Evolutionary conservation across 30 jellyfish, hydroid and myxozoan genomes (phyloP).

Genomic region (Pelagia noctiluca): DNA sequence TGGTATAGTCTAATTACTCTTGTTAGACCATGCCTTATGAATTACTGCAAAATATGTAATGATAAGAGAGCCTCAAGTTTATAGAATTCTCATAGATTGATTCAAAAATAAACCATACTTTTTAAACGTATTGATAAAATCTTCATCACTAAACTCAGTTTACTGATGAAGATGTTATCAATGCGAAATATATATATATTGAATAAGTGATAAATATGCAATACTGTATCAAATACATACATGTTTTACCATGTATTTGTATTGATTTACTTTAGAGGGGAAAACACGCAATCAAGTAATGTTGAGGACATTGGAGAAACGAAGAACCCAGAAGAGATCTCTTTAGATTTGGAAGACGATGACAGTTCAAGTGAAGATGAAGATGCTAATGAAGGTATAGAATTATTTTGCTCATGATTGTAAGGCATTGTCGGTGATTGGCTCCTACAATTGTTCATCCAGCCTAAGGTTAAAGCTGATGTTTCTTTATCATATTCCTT

Average conservation of each 20-base stretch:
- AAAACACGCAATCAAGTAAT: conserved; percentile 74
- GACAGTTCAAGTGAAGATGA: conserved; percentile 79
- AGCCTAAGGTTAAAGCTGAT: neutral
- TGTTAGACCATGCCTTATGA: too few species aligned
- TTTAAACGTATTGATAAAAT: too few species aligned
- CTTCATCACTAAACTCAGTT: too few species aligned
- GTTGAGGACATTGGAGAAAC: conserved; percentile 60
- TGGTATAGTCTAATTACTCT: too few species aligned
- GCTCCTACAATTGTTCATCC: neutral
- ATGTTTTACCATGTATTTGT: neutral
- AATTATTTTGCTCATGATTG: neutral
- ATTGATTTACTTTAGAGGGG: conserved; percentile 33
- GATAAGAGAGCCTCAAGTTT: too few species aligned
- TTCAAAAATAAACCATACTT: too few species aligned
- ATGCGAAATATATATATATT: neutral
- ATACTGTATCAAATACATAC: neutral
- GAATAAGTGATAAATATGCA: neutral
- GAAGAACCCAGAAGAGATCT: conserved; percentile 92
- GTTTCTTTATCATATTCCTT: too few species aligned
- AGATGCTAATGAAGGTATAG: conserved; percentile 25
- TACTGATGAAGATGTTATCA: neutral
- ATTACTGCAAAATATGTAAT: too few species aligned
- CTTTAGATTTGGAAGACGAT: conserved; percentile 75
- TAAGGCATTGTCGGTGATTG: neutral
- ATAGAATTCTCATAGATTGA: too few species aligned